Conservation (phyloP, 2,113 vertebrate genomes). For the Baryphthengus martii region DNA sequence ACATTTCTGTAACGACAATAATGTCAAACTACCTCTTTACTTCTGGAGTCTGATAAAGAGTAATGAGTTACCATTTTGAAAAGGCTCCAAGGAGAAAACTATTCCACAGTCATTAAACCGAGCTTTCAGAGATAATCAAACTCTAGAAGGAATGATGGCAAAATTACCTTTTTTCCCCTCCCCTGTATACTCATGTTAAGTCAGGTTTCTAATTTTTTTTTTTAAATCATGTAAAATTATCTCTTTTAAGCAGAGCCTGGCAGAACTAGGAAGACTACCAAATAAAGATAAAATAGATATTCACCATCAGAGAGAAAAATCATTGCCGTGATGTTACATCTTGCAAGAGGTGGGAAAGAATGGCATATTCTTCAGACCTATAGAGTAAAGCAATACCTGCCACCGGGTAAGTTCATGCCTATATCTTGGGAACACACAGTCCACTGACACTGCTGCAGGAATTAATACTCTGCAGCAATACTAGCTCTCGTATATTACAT, state of each 20-base stretch:
- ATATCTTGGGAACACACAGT: neutral
- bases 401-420: fast-evolving
- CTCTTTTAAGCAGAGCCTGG: neutral
- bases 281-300: neutral
- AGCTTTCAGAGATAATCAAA: neutral
- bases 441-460: neutral
- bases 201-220: neutral
- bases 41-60: neutral
- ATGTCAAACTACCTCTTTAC: neutral
- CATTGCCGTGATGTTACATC: fast-evolving
- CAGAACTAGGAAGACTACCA: neutral
- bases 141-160: neutral
- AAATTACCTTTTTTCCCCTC: neutral
- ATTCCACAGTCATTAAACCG: neutral
- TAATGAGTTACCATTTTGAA: neutral
- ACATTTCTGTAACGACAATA: neutral
- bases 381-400: neutral
- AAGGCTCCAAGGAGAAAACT: neutral
- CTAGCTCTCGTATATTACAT: fast-evolving
- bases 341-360: neutral
- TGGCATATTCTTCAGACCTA: neutral
- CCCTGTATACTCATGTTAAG: neutral
- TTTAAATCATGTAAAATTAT: neutral
- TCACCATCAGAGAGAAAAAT: neutral
- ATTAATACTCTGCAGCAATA: neutral